These are phyloP conservation scores for Pterocles orientalis DNA, from an alignment of 2,113 vertebrate species.

Conservation along the genomic window DNA sequence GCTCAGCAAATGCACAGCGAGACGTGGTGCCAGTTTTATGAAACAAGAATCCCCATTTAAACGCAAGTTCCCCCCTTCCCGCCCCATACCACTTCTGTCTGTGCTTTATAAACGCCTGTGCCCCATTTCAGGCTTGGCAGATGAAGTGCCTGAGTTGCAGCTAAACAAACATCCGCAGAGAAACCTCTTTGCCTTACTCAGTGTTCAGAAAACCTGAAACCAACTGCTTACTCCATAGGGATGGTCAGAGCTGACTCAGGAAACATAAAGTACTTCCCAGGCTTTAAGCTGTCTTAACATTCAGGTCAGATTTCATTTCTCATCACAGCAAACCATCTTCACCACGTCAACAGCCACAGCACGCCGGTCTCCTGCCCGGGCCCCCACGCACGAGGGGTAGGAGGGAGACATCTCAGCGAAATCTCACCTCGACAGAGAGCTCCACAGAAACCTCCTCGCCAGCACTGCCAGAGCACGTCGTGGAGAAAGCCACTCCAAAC, in stretches of 20 bases:
- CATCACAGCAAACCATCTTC: slow-evolving; percentile 38
- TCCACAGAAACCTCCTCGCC: background rate
- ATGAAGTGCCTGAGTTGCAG: background rate
- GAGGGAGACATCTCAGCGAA: background rate
- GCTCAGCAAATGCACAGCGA: background rate
- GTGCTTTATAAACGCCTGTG: slow-evolving; percentile 27
- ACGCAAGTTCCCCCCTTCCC: background rate
- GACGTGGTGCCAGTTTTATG: background rate
- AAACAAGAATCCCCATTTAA: slow-evolving; percentile 11
- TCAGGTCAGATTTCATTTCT: slow-evolving; percentile 69
- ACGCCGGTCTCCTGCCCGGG: background rate
- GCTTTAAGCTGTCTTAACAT: slow-evolving; percentile 56
- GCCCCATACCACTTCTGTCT: background rate
- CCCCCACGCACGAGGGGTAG: background rate
- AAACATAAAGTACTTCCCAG: slow-evolving; percentile 45
- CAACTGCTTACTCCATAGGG: slow-evolving; percentile 42
- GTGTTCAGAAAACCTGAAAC: slow-evolving; percentile 53
- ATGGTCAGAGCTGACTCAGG: slow-evolving; percentile 65
- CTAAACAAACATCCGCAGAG: slow-evolving; percentile 45
- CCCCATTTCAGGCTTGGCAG: slow-evolving; percentile 46
- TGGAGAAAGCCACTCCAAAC: background rate
- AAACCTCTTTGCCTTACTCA: slow-evolving; percentile 42
- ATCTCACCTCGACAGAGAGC: background rate
- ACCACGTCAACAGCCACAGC: background rate
- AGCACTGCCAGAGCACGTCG: background rate